Conservation (phyloP, 2,113 vertebrate genomes). For the Pituophis catenifer region DNA sequence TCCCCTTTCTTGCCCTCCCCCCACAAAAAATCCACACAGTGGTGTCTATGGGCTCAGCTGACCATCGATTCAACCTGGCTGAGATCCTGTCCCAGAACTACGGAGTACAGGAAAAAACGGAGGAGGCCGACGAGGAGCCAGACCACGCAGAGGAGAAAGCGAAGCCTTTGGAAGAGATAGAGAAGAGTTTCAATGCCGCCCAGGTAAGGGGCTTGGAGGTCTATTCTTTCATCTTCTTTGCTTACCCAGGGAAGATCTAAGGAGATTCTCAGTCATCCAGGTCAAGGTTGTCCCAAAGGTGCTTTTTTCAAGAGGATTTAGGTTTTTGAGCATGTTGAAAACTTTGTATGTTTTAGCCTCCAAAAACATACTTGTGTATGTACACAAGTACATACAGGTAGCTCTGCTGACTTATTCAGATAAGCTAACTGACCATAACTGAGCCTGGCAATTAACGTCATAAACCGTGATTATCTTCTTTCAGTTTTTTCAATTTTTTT, state of each 20-base stretch:
- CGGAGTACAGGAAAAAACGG: slow-evolving; percentile 66
- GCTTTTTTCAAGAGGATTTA: too few species aligned
- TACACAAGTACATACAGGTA: too few species aligned
- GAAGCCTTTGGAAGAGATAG: slow-evolving; percentile 74
- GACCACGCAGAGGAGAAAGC: slow-evolving; percentile 53
- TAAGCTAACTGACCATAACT: too few species aligned
- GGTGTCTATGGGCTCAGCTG: slow-evolving; percentile 77
- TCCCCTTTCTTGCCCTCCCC: rapidly evolving
- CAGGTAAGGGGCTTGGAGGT: slow-evolving; percentile 58
- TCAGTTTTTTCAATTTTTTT: too few species aligned
- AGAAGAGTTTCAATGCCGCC: slow-evolving; percentile 68
- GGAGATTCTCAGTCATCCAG: too few species aligned
- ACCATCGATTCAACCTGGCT: slow-evolving; percentile 73
- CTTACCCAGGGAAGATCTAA: not conserved
- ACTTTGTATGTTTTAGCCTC: too few species aligned
- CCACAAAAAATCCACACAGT: slow-evolving; percentile 51
- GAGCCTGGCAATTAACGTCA: too few species aligned
- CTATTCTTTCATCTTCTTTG: not conserved
- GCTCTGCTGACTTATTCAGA: too few species aligned
- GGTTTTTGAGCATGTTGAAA: too few species aligned
- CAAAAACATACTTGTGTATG: too few species aligned
- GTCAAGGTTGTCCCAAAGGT: too few species aligned
- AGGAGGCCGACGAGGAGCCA: slow-evolving; percentile 33
- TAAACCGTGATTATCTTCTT: too few species aligned
- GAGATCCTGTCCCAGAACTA: slow-evolving; percentile 79